These are phyloP conservation scores for Erebia ligea DNA, from an alignment of 2,888 invertebrate genomes.

Conservation along the genomic window DNA sequence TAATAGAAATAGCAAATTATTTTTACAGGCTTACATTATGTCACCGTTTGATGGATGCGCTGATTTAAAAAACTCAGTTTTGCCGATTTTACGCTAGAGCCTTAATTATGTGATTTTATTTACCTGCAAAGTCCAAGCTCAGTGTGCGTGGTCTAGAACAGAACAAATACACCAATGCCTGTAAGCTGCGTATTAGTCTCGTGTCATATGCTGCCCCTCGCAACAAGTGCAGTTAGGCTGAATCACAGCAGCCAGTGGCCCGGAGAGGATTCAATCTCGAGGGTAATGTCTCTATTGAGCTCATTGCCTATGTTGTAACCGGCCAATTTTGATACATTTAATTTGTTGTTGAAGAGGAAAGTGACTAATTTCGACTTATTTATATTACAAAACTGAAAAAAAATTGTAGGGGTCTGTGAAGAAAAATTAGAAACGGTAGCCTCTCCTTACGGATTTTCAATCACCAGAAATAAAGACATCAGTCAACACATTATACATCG, in stretches of 20 bases:
- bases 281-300: slow-evolving; percentile 64
- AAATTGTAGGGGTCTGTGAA: too few species aligned
- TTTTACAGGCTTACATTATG: too few species aligned
- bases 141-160: slow-evolving; percentile 40
- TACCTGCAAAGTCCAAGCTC: not conserved
- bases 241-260: slow-evolving; percentile 71
- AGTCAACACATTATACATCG: too few species aligned
- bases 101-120: not conserved
- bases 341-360: not conserved
- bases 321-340: slow-evolving; percentile 13
- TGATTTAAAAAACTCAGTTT: too few species aligned
- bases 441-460: too few species aligned
- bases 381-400: too few species aligned
- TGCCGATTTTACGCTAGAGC: too few species aligned
- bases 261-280: slow-evolving; percentile 66
- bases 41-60: too few species aligned
- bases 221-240: slow-evolving; percentile 78
- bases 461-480: too few species aligned
- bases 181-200: slow-evolving; percentile 67
- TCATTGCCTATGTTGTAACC: slow-evolving; percentile 47
- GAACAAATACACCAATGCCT: slow-evolving; percentile 57
- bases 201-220: slow-evolving; percentile 62
- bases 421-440: too few species aligned
- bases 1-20: too few species aligned
- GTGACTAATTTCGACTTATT: too few species aligned